Base-by-base conservation (phyloP, 2,797 vertebrate species). In the Lophotriccus pileatus region DNA sequence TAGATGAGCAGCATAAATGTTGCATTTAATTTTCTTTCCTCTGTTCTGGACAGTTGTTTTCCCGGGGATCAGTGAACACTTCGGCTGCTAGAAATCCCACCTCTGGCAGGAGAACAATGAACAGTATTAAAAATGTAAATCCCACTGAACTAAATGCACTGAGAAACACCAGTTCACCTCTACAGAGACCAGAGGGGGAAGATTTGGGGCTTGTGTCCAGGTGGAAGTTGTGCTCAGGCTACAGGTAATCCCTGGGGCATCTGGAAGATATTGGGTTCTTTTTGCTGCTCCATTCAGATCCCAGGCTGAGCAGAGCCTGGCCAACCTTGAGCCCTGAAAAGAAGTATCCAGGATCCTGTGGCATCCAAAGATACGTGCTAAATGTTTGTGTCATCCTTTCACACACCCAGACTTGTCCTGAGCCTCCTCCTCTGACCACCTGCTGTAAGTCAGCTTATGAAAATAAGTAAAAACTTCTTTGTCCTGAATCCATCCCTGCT, bases 161-260 rank as follows among this genome's bases (percentile, higher is more conserved):
- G 47, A 28, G 50, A 55, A 83, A 23, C n/a, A 36, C 6, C 39
- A 32, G 30, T 18, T 69, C 36, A 66, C 67, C 52, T 44, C 27
- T 18, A 0, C 4, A 66, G 66, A 44, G 41, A 49, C 36, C 60
- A 44, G 27, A 53, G n/a, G 4, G 25, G 25, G 46, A 46, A 67
- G 53, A 24, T 12, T 0, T 39, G 62, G 32, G 39, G 14, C 27
- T 62, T 0, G 0, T 46, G 30, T n/a, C 49, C 15, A 0, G 12
- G 10, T 62, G 70, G 58, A 63, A 56, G 20, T 44, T 41, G 44
- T 79, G 50, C 55, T 79, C 34, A 62, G 75, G 34, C 28, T 77
- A 16, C 49, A 32, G 18, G 52, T 72, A 47, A 1, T 60, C n/a
- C 56, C 49, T 68, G 74, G 72, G 66, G 14, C 34, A 25, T 39